These are phyloP conservation scores for Drosophila lacicola DNA, from an alignment of 2,888 invertebrate species.

Conservation along the genomic window DNA sequence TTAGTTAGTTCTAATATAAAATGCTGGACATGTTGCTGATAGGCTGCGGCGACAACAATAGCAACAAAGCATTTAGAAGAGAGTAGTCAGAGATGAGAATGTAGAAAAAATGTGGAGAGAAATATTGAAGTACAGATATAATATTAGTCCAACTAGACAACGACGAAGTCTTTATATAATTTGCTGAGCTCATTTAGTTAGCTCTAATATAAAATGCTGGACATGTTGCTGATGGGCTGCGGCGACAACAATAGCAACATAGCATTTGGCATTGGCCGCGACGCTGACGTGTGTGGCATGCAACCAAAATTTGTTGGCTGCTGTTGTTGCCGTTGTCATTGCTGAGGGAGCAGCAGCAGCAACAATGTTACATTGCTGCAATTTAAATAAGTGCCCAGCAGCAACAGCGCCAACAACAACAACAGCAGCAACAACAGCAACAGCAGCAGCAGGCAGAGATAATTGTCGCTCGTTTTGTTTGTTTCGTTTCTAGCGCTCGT, in stretches of 20 bases:
- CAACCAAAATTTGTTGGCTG: constrained; percentile 64
- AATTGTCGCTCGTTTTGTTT: constrained; percentile 65
- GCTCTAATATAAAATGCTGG: neutral
- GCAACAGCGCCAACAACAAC: constrained; percentile 29
- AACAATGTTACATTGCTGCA: constrained; percentile 54
- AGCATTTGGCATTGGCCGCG: constrained; percentile 14
- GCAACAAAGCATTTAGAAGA: constrained; percentile 5
- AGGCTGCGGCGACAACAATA: constrained; percentile 11
- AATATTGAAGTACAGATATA: too few relatives aligned
- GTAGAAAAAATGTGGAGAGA: too few relatives aligned
- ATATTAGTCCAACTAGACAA: too few relatives aligned
- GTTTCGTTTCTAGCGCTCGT: constrained; percentile 64
- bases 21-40: constrained; percentile 17
- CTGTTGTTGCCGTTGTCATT: constrained; percentile 45
- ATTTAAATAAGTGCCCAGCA: constrained; percentile 75
- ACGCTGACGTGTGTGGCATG: constrained; percentile 72
- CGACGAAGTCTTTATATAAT: neutral
- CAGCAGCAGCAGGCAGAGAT: constrained; percentile 42
- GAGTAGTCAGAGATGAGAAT: too few relatives aligned
- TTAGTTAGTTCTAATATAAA: neutral
- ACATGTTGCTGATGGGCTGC: constrained; percentile 24
- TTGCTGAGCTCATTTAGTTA: neutral
- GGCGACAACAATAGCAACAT: constrained; percentile 13
- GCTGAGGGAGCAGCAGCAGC: constrained; percentile 28
- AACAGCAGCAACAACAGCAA: constrained; percentile 19